Conservation (phyloP, 2,888 invertebrate genomes). For the Cosmia trapezina region DNA sequence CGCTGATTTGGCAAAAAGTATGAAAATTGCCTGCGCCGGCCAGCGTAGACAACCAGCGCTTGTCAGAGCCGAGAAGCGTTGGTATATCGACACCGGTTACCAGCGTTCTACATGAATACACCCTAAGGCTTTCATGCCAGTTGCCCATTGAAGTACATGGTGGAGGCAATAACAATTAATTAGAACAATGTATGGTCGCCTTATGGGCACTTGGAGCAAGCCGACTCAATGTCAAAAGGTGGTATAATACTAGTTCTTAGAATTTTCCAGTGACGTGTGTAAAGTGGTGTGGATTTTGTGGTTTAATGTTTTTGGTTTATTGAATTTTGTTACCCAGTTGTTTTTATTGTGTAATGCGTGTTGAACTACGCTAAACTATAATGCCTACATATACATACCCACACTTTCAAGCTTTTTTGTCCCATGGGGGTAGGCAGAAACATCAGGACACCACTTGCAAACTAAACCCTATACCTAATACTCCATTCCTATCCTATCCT, state of each 20-base stretch:
- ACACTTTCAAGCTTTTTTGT: background rate
- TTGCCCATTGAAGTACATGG: constrained; percentile 79
- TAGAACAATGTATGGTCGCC: constrained; percentile 83
- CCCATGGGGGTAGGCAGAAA: background rate
- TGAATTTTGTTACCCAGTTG: constrained; percentile 8
- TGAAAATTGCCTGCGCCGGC: background rate
- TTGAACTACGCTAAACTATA: background rate
- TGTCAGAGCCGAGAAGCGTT: background rate
- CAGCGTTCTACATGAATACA: background rate
- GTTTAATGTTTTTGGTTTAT: constrained; percentile 33
- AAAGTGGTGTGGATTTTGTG: constrained; percentile 36
- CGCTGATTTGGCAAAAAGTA: background rate
- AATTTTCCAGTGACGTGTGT: constrained; percentile 48
- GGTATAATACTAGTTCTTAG: constrained; percentile 57
- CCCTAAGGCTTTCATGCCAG: constrained; percentile 78
- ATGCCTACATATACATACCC: background rate
- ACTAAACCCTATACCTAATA: no score
- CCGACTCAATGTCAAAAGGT: constrained; percentile 69
- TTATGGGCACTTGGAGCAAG: constrained; percentile 65
- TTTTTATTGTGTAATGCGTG: constrained; percentile 16
- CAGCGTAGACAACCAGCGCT: background rate
- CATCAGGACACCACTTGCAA: no score
- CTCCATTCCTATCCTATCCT: no score
- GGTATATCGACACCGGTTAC: background rate
- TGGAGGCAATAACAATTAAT: constrained; percentile 87